phyloP scores from a whole-genome alignment of 1,140 invertebrate species.

The Asbolus verrucosus region DNA sequence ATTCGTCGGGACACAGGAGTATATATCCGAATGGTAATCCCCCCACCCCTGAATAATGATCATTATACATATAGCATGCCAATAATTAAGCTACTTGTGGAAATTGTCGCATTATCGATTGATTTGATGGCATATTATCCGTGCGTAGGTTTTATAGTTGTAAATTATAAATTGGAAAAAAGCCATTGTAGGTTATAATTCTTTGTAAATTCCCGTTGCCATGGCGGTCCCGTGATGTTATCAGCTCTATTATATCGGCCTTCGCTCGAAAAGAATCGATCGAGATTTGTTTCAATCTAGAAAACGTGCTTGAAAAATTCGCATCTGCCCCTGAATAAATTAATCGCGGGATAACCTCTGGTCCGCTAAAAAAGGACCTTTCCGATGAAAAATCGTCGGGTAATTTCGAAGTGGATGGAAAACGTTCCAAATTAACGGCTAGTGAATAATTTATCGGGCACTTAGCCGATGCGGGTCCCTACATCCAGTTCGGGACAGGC shows the following conservation, averaged over 20 bases:
- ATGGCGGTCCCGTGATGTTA: no score
- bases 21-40: not conserved
- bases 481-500: constrained; percentile 34
- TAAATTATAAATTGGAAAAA: no score
- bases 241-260: no score
- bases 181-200: no score
- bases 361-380: constrained; percentile 30
- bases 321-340: constrained; percentile 14
- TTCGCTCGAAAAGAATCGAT: constrained; percentile 14
- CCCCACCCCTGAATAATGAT: no score
- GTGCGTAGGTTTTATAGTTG: no score
- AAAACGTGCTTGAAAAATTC: constrained; percentile 7
- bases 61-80: no score
- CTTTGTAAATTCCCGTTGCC: no score
- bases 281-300: constrained; percentile 22
- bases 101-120: no score
- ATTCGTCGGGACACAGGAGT: no score
- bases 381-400: constrained; percentile 41
- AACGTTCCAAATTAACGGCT: constrained; percentile 42
- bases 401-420: constrained; percentile 45
- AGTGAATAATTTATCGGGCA: constrained; percentile 50
- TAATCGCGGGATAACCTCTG: constrained; percentile 35
- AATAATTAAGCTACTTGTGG: constrained; percentile 8
- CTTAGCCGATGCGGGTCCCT: constrained; percentile 41
- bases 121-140: no score